A percentile compares a stretch with the other conserved stretches of the same genome.
phyloP scores from a whole-genome alignment of 2,888 invertebrate species.

The Eristalinus aeneus region DNA sequence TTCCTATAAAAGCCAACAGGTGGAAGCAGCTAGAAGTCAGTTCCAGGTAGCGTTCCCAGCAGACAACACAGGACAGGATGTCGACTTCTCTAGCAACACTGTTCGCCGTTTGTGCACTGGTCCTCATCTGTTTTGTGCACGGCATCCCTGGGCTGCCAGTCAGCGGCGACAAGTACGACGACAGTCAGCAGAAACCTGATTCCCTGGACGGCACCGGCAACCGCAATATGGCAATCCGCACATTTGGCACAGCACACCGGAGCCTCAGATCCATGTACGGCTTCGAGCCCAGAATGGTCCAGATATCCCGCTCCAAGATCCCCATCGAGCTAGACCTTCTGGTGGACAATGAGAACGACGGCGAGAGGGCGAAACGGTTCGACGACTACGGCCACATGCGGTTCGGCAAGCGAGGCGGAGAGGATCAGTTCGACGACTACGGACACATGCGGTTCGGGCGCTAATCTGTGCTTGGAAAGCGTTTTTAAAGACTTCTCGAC shows the following conservation, averaged over 20 bases:
- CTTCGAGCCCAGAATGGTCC: conserved; percentile 72
- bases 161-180: conserved; percentile 52
- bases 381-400: conserved; percentile 89
- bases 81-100: conserved; percentile 40
- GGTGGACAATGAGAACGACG: conserved; percentile 75
- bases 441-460: conserved; percentile 87
- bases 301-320: conserved; percentile 76
- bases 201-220: conserved; percentile 22
- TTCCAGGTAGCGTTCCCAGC: conserved; percentile 1
- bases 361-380: conserved; percentile 82
- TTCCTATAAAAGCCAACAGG: conserved; percentile 49
- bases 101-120: conserved; percentile 44
- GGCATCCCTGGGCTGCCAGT: conserved; percentile 51
- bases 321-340: conserved; percentile 78
- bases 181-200: conserved; percentile 48
- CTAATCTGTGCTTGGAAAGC: conserved; percentile 17
- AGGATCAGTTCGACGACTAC: conserved; percentile 88
- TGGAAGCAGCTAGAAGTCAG: conserved; percentile 29
- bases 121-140: conserved; percentile 45
- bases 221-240: conserved; percentile 16
- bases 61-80: conserved; percentile 36
- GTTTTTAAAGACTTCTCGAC: background rate
- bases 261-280: conserved; percentile 74
- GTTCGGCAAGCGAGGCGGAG: conserved; percentile 83
- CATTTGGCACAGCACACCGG: conserved; percentile 51